These are phyloP conservation scores for Oreohelix idahoensis DNA, from an alignment of 1,140 invertebrate genomes.

Conservation along the genomic window DNA sequence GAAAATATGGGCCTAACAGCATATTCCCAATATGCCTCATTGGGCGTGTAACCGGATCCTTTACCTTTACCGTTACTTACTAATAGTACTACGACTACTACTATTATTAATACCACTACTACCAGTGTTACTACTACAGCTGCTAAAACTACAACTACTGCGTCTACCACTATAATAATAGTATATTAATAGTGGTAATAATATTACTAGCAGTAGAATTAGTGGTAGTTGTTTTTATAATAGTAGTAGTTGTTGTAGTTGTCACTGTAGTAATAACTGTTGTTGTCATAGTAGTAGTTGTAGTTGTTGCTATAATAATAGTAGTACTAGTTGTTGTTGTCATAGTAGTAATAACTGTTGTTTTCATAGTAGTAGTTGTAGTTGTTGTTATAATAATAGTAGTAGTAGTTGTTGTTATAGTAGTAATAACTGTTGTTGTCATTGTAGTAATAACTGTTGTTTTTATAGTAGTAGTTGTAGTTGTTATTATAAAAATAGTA, in stretches of 20 bases:
- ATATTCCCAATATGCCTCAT: no score
- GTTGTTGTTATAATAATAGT: background rate
- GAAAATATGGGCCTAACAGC: no score
- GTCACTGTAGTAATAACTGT: background rate
- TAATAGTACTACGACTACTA: no score
- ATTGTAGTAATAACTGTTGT: background rate
- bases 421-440: background rate
- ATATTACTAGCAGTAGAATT: background rate
- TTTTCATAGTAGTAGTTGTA: background rate
- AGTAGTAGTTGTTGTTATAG: background rate
- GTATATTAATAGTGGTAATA: background rate
- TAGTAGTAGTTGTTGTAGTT: background rate
- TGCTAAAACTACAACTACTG: no score
- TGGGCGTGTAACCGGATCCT: no score
- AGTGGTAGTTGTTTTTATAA: background rate
- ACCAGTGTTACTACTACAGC: no score
- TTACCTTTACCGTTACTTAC: no score
- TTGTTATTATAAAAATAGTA: background rate
- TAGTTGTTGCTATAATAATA: background rate
- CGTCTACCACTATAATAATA: no score
- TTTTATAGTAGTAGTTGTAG: background rate
- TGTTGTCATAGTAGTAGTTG: slow-evolving; percentile 7
- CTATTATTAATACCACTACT: no score
- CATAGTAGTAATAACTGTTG: background rate
- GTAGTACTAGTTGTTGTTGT: background rate